phyloP scores from a whole-genome alignment of 2,888 invertebrate genomes.

The Ethmia dodecea region DNA sequence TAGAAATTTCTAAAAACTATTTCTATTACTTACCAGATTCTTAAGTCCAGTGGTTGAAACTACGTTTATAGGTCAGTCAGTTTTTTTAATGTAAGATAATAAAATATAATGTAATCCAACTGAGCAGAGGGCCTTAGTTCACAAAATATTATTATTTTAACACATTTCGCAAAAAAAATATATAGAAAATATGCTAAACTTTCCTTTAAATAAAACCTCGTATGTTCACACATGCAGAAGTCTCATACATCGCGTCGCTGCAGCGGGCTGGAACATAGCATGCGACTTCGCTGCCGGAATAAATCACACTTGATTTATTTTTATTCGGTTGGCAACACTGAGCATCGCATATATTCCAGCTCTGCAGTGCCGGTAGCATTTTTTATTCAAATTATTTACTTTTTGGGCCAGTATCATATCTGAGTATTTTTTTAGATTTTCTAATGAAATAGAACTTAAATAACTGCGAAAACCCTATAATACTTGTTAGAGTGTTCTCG shows the following conservation, averaged over 20 bases:
- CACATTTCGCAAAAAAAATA: background rate
- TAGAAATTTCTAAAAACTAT: too few relatives aligned
- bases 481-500: too few relatives aligned
- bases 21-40: too few relatives aligned
- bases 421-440: too few relatives aligned
- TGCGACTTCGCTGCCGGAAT: constrained; percentile 50
- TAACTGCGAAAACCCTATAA: too few relatives aligned
- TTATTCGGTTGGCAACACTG: constrained; percentile 66
- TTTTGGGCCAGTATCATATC: too few relatives aligned
- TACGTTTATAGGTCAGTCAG: too few relatives aligned
- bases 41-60: too few relatives aligned
- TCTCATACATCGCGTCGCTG: constrained; percentile 36
- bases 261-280: constrained; percentile 23
- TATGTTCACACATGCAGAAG: constrained; percentile 29
- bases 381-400: constrained; percentile 56
- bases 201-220: constrained; percentile 3
- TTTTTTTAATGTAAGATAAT: too few relatives aligned
- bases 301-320: constrained; percentile 75
- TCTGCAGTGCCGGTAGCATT: constrained; percentile 40
- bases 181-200: constrained; percentile 35
- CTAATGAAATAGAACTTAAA: too few relatives aligned
- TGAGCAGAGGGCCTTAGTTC: too few relatives aligned
- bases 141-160: background rate
- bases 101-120: too few relatives aligned
- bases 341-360: constrained; percentile 36